Percentiles rank a stretch among this genome's conserved stretches.
Conservation (phyloP, 1,140 invertebrate genomes). For the Cydia fagiglandana region DNA sequence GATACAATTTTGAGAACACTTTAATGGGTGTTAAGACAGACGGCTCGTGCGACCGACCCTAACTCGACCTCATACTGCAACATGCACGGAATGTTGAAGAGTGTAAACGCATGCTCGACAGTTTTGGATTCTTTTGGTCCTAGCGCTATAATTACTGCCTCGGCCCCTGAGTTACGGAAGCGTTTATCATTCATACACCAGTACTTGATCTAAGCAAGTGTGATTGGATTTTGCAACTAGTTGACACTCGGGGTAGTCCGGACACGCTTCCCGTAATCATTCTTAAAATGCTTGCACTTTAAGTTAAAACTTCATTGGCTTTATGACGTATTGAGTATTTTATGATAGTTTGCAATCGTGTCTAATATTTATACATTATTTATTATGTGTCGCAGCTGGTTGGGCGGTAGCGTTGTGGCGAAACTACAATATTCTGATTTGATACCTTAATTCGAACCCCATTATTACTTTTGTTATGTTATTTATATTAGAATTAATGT, state of each 20-base stretch:
- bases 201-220: not conserved
- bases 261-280: conserved; percentile 14
- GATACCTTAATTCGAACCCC: not conserved
- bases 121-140: not conserved
- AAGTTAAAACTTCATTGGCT: conserved; percentile 16
- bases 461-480: conserved; percentile 11
- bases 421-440: not conserved
- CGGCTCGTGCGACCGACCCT: no score
- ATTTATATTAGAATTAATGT: conserved; percentile 28
- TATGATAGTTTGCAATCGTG: not conserved
- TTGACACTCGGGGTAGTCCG: not conserved
- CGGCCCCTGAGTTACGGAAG: not conserved
- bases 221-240: conserved; percentile 2
- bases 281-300: conserved; percentile 27
- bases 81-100: not conserved
- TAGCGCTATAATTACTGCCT: not conserved
- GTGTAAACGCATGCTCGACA: not conserved
- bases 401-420: not conserved
- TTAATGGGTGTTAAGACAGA: no score
- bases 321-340: conserved; percentile 16
- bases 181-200: not conserved
- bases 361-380: not conserved
- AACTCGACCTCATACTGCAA: no score
- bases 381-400: not conserved
- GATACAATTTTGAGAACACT: no score